A percentile compares a stretch with the other conserved stretches of the same genome.
These are phyloP conservation scores for Dinoponera quadriceps DNA, from an alignment of 1,140 invertebrate species.

Conservation along the genomic window DNA sequence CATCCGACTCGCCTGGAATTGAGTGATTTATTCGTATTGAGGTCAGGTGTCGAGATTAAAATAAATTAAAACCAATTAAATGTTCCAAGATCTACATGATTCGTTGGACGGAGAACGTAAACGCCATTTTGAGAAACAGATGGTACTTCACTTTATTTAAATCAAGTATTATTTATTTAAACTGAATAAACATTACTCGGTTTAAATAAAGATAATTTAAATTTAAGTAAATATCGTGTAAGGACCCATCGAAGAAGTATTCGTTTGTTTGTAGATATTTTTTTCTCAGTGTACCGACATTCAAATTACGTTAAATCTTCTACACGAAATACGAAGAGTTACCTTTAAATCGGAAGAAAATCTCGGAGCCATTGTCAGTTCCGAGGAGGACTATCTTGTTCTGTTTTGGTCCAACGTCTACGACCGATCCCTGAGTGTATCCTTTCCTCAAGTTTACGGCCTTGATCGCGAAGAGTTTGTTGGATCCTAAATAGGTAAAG, in stretches of 20 bases:
- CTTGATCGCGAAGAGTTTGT: conserved; percentile 87
- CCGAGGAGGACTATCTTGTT: conserved; percentile 87
- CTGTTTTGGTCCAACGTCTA: conserved; percentile 86
- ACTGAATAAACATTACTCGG: no score
- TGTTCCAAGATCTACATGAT: neutral
- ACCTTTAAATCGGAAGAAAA: conserved; percentile 86
- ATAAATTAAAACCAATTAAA: neutral
- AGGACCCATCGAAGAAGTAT: no score
- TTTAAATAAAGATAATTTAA: no score
- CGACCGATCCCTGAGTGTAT: conserved; percentile 84
- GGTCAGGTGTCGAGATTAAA: neutral
- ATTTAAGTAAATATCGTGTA: no score
- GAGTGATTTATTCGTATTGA: neutral
- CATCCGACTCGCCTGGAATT: conserved; percentile 85
- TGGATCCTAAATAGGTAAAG: conserved; percentile 87
- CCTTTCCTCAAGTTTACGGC: conserved; percentile 84
- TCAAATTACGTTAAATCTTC: neutral
- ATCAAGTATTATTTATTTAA: no score
- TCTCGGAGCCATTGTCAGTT: conserved; percentile 86
- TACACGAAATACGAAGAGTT: neutral
- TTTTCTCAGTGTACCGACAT: no score
- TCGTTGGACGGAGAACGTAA: no score
- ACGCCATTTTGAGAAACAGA: no score
- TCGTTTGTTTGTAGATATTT: no score
- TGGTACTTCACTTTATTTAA: no score